Evolutionary conservation across 2,113 vertebrate species (phyloP).

Genomic region (Pluvialis apricaria): DNA sequence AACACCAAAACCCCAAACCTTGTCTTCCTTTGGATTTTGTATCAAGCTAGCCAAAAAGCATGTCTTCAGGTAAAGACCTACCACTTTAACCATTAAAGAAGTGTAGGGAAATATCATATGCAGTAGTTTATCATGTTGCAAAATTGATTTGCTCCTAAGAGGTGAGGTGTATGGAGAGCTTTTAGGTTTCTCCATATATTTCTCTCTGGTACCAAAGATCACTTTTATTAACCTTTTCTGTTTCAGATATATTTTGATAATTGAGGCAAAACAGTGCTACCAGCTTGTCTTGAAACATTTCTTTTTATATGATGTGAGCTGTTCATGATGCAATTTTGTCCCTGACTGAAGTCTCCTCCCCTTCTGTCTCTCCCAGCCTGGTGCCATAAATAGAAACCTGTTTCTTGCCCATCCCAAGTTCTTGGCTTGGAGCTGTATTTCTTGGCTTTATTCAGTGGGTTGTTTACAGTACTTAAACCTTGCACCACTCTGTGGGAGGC

Average conservation of each 20-base stretch:
- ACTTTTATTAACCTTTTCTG: neutral
- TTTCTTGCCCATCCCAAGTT: constrained; percentile 4
- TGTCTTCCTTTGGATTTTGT: neutral
- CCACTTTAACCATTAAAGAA: neutral
- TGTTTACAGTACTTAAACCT: constrained; percentile 38
- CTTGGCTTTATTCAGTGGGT: constrained; percentile 12
- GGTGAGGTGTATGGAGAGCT: neutral
- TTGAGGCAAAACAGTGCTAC: neutral
- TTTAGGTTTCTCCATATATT: neutral
- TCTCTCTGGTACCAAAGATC: neutral
- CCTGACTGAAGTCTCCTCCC: neutral
- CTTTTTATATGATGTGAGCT: neutral
- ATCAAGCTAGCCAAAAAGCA: neutral
- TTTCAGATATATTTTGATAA: neutral
- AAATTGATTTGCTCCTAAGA: neutral
- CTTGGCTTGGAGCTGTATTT: constrained; percentile 28
- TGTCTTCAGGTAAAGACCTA: neutral
- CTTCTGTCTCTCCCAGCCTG: constrained; percentile 13
- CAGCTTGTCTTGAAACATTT: neutral
- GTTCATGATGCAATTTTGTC: constrained; percentile 16
- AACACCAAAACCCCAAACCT: neutral
- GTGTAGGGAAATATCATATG: neutral
- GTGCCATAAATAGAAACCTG: constrained; percentile 41
- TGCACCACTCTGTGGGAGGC: constrained; percentile 45
- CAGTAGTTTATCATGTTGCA: neutral